Evolutionary conservation across 2,113 vertebrate species (phyloP), one percentile per base, ranked within the genome.

Genomic region (Neolamprologus tretocephalus): DNA sequence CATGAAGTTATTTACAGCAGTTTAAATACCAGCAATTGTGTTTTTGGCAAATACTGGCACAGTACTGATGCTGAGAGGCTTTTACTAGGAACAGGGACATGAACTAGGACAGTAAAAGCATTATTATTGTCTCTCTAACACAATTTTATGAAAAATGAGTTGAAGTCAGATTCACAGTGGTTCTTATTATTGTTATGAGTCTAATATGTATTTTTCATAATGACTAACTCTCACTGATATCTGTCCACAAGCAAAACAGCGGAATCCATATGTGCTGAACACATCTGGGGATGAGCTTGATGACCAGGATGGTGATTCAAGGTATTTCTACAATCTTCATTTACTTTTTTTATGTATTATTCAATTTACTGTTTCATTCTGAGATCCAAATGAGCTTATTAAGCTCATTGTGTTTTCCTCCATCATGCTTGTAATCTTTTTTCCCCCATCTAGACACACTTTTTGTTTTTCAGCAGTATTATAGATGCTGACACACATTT

Each of bases 241-340:
- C 57, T 94, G 37, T 93, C 54, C 85, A 89, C 40, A 93, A 99
- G 99, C 91, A 90, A 98, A 98, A 89, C 98, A 98, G 49, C 95
- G 97, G 55, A 99, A 97, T 95, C 97, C 97, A 37, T 99, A 99
- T 1, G 98, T 97, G 16, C 95, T 98, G 75, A 98, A 97, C 93
- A 97, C 96, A 79, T 93, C 97, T 0, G 96, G 97, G 5, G 98
- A 99, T 26, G 92, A 90, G 40, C 86, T 95, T 3, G 99, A 99
- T 86, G 98, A 99, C 91, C 98, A 97, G 81, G 98, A 99, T 92
- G 98, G 98, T 4, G 98, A 99, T 91, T 97, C 98, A 89, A 98
- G 98, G 99, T 99, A 97, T 79, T 73, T 86, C 17, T 40, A 8
- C 6, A 7, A 13, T 42, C n/a, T 58, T 80, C 7, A 5, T 66